Evolutionary conservation across 1,140 invertebrate species (phyloP).

Genomic region (Meloidogyne hapla): DNA sequence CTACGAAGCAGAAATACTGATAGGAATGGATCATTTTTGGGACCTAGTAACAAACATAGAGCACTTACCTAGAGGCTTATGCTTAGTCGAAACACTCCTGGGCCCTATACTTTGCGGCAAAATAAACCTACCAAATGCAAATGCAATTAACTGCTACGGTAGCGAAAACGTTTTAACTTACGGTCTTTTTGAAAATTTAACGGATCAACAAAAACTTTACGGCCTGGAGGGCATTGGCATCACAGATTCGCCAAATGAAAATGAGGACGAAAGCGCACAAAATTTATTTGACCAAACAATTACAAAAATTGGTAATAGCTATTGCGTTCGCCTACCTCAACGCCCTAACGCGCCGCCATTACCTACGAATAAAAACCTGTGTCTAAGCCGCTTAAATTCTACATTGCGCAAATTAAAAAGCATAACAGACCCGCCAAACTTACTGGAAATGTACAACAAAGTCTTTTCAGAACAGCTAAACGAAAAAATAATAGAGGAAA

Average conservation of each 20-base stretch:
- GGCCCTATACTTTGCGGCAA: background rate
- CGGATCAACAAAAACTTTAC: background rate
- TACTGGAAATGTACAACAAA: conserved; percentile 1
- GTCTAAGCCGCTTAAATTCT: background rate
- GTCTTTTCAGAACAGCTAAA: background rate
- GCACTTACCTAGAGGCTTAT: background rate
- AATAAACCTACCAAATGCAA: background rate
- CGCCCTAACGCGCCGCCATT: background rate
- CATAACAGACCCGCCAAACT: background rate
- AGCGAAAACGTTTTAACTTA: too few relatives aligned
- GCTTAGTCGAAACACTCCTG: background rate
- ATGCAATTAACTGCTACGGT: too few relatives aligned
- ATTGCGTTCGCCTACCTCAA: background rate
- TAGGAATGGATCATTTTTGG: conserved; percentile 13
- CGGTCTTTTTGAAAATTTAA: too few relatives aligned
- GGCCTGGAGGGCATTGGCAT: conserved; percentile 14
- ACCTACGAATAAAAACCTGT: conserved; percentile 2
- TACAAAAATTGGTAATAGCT: background rate
- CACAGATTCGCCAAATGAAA: background rate
- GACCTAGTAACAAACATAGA: background rate
- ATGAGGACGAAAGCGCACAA: conserved; percentile 9
- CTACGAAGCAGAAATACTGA: background rate
- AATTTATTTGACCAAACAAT: background rate
- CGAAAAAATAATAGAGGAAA: conserved; percentile 5
- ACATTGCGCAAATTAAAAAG: background rate